Evolutionary conservation across 1,140 invertebrate species (phyloP), one percentile per base, ranked within the genome.

Genomic region (Formica exsecta): DNA sequence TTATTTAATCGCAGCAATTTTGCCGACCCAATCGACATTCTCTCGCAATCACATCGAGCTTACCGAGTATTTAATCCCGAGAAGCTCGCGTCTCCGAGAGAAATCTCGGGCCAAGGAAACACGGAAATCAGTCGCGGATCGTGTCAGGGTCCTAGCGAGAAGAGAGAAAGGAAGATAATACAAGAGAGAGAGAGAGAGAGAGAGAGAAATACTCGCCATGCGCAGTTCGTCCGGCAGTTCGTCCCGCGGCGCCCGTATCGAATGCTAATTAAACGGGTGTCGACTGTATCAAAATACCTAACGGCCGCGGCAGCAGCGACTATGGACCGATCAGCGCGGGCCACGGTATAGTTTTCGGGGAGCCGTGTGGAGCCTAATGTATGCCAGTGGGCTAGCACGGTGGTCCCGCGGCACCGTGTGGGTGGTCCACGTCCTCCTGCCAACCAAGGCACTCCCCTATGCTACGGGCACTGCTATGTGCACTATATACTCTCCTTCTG

Each of bases 331-430:
- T 90, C 89, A 79, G 64, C 86, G 88, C 86, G 79, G 86, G 75
- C 87, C 79, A 88, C 85, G 90, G 89, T 92, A 92, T 93, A 92
- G 92, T 93, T 93, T 93, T 93, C 89, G 92, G 92, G 91, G 93
- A 93, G 92, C 92, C 92, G 91, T 89, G 92, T 87, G 89, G 92
- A 93, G 92, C 94, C 94, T 95, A 95, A 95, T 95, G 94, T 95
- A 95, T 95, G 94, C 94, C 94, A 95, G 94, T 93, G 93, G 94
- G 92, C 94, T 95, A 95, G 93, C 94, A 95, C 94, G 94, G 94
- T 95, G 94, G 94, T 95, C 94, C 89, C 94, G 91, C 93, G 91
- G 91, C 91, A 92, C 93, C 91, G 93, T 95, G 94, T 95, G 94
- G 94, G 94, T 95, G 94, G 94, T 95, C 94, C 94, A 90, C 93